Conservation (phyloP, 2,888 invertebrate genomes). For the Chymomyza amoena region DNA sequence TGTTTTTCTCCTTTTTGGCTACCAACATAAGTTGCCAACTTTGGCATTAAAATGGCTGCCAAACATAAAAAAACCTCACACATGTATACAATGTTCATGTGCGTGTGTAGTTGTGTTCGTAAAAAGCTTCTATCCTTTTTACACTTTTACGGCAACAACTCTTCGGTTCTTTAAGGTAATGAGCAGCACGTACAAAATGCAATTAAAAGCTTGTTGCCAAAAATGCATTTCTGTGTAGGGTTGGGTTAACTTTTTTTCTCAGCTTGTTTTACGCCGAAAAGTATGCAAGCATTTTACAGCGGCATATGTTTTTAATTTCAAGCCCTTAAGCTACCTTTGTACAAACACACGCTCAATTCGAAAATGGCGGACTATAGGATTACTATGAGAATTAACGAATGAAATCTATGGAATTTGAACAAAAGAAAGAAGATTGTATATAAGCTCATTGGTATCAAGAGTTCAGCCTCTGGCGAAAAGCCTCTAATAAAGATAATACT, state of each 20-base stretch:
- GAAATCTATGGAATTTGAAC: too few relatives aligned
- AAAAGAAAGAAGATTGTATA: too few relatives aligned
- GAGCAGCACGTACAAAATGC: constrained; percentile 74
- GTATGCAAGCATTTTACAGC: constrained; percentile 52
- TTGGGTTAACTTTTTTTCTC: constrained; percentile 1
- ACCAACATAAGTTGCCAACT: constrained; percentile 61
- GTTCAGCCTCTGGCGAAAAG: too few relatives aligned
- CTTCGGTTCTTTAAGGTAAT: constrained; percentile 66
- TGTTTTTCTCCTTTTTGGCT: constrained; percentile 11
- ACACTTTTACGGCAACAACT: neutral
- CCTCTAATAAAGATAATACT: too few relatives aligned
- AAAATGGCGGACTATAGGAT: neutral
- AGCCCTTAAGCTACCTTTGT: constrained; percentile 17
- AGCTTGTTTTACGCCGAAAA: constrained; percentile 31
- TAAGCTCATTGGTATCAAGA: too few relatives aligned
- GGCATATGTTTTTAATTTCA: constrained; percentile 53
- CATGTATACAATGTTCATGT: neutral
- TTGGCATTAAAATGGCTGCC: constrained; percentile 62
- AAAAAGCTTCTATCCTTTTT: neutral
- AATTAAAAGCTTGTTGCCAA: constrained; percentile 75
- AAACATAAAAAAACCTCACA: constrained; percentile 23
- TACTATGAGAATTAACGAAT: too few relatives aligned
- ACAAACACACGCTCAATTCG: neutral
- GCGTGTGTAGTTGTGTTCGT: too few relatives aligned
- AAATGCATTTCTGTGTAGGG: constrained; percentile 57